Base-by-base conservation (phyloP, 2,797 vertebrate genomes). In the Anguilla anguilla region DNA sequence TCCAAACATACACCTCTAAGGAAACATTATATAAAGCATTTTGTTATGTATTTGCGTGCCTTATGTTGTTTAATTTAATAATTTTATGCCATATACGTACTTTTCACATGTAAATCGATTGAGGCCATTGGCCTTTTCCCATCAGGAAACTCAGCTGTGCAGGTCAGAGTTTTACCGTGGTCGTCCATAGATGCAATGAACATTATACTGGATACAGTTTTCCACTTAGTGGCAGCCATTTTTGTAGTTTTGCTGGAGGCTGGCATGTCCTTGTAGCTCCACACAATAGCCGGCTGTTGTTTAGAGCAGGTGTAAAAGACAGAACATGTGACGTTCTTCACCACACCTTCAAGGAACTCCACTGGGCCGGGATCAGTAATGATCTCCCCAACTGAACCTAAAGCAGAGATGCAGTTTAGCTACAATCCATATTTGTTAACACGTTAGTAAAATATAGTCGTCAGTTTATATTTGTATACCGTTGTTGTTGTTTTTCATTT, bases 211-310 rank as follows among this genome's bases (percentile, higher is more conserved):
- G 35, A 35, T 35, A 35, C 35, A 35, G 35, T 35, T 35, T 35
- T 35, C 35, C 35, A 35, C 35, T 35, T 35, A 35, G 35, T 35
- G 35, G 35, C 35, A 35, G 35, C 35, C 35, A 35, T 43, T 9
- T 15, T 0, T 85, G 77, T 85, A 25, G 43, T 90, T 0, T 0
- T 0, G 1, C 6, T 1, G 1, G 51, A 35, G 35, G 35, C 35
- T 1, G 1, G 51, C 93, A 94, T 91, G 59, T 94, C 86, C 83
- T 90, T 19, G 84, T 89, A 93, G 91, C 95, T 95, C 94, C 94
- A 95, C 35, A 43, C 28, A 13, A 95, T 90, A 35, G 0, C 31
- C 51, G 92, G 94, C 83, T 0, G 31, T 59, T 92, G 90, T 86
- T 57, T 92, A 67, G 77, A 88, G 88, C 94, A 95, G 51, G 90